phyloP scores from a whole-genome alignment of 2,113 vertebrate species.

The Panthera uncia region DNA sequence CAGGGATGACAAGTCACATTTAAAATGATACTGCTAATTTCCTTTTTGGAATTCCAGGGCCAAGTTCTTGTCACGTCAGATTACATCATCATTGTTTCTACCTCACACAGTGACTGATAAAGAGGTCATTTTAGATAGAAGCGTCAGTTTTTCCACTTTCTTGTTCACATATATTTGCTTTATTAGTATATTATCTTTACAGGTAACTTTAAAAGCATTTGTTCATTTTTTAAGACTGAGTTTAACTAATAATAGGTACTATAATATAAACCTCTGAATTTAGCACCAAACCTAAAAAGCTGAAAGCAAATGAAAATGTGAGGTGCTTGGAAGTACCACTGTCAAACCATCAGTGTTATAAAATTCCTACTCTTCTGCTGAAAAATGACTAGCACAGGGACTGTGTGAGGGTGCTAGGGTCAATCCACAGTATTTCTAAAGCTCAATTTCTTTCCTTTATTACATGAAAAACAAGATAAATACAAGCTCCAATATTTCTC shows the following conservation, averaged over 20 bases:
- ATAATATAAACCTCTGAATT: background rate
- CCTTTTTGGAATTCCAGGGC: background rate
- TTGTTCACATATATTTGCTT: background rate
- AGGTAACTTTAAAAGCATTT: background rate
- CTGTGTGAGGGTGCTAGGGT: background rate
- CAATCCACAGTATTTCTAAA: background rate
- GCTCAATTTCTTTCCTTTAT: background rate
- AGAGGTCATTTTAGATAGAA: background rate
- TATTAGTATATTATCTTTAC: constrained; percentile 6
- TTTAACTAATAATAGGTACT: background rate
- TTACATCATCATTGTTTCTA: background rate
- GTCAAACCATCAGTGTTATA: background rate
- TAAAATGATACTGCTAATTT: constrained; percentile 22
- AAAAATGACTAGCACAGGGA: background rate
- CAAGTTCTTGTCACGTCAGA: background rate
- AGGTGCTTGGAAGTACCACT: background rate
- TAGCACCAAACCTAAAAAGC: background rate
- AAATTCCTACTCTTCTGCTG: background rate
- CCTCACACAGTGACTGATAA: background rate
- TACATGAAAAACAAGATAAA: background rate
- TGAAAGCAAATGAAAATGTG: background rate
- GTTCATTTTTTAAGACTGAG: background rate
- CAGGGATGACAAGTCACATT: background rate
- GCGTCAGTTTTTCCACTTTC: background rate
- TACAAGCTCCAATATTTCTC: background rate